A percentile compares a stretch with the other conserved stretches of the same genome.
phyloP scores from a whole-genome alignment of 2,113 vertebrate genomes.

The Leiothrix lutea region DNA sequence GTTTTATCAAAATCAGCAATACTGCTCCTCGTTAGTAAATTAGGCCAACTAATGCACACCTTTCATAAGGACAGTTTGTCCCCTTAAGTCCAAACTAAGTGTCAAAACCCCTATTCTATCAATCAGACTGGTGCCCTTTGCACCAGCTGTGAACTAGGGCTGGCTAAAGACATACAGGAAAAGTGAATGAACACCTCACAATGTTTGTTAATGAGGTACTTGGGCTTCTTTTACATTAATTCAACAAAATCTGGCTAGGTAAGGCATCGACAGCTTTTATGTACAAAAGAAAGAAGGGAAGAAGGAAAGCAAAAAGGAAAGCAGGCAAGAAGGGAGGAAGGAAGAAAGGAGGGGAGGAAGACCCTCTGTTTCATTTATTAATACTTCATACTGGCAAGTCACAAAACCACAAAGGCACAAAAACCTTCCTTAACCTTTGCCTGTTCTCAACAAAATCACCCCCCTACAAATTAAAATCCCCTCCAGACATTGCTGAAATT shows the following conservation, averaged over 20 bases:
- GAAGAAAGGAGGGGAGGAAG: background rate
- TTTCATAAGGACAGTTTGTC: constrained; percentile 47
- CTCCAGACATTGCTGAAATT: background rate
- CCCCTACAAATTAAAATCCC: background rate
- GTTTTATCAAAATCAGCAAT: background rate
- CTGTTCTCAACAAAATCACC: background rate
- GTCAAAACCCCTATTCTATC: background rate
- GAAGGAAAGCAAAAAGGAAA: background rate
- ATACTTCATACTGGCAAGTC: background rate
- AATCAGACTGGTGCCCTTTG: background rate
- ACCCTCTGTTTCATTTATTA: background rate
- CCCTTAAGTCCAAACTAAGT: constrained; percentile 21
- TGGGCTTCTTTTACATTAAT: background rate
- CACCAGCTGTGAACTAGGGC: background rate
- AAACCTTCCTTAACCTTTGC: background rate
- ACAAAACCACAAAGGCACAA: background rate
- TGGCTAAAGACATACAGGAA: background rate
- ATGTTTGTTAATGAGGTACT: background rate
- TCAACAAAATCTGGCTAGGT: background rate
- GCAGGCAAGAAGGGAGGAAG: background rate
- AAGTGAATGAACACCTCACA: background rate
- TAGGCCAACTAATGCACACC: background rate
- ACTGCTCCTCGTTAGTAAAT: background rate
- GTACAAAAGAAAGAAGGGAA: background rate
- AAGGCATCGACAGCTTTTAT: background rate